Conservation (phyloP, 2,113 vertebrate species). For the Clupea harengus region DNA sequence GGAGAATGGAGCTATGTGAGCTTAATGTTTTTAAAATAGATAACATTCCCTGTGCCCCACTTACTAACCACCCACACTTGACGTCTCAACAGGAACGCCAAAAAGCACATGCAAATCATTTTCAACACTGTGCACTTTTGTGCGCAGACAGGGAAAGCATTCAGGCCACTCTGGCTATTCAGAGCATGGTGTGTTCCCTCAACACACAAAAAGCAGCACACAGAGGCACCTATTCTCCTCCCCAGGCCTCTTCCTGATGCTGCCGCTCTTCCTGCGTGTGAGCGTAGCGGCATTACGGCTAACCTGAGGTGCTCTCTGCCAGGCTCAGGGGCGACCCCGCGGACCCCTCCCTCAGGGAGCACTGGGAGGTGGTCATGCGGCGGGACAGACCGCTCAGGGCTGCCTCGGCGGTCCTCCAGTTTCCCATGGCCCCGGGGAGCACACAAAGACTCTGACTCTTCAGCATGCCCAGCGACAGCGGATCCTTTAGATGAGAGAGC, state of each 20-base stretch:
- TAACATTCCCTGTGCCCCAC: not conserved
- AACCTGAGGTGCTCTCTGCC: constrained; percentile 52
- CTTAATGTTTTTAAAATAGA: constrained; percentile 3
- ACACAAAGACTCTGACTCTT: constrained; percentile 87
- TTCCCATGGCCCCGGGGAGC: constrained; percentile 66
- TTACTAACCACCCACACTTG: not conserved
- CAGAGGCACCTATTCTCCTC: constrained; percentile 42
- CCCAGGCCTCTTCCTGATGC: not conserved
- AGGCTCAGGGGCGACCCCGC: constrained; percentile 20
- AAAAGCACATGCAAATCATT: constrained; percentile 11
- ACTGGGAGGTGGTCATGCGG: constrained; percentile 76
- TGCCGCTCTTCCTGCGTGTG: not conserved
- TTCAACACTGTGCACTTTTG: constrained; percentile 21
- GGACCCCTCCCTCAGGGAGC: constrained; percentile 56
- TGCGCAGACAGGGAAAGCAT: not conserved
- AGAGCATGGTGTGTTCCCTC: not conserved
- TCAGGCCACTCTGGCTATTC: constrained; percentile 32
- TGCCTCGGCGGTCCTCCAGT: constrained; percentile 40
- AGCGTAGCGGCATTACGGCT: not conserved
- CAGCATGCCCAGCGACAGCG: constrained; percentile 65
- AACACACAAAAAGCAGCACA: not conserved
- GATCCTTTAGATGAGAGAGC: constrained; percentile 79
- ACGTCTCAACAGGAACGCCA: not conserved
- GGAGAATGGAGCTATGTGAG: not conserved
- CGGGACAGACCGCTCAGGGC: constrained; percentile 61